Evolutionary conservation across 2,888 invertebrate species (phyloP), one percentile per base, ranked within the genome.

Genomic region (Orthosia gracilis): DNA sequence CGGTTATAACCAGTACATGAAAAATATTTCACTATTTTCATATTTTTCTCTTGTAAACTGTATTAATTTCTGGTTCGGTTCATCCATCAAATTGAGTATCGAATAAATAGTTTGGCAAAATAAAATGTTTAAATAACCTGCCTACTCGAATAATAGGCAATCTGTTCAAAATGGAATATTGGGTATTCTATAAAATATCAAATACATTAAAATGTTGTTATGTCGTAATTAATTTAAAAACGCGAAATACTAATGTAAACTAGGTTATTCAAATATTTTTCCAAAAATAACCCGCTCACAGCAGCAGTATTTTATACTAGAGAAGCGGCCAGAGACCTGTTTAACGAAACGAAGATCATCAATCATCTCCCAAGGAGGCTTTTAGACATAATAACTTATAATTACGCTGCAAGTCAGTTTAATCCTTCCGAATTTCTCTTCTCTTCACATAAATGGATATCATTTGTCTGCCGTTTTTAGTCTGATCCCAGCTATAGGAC

Each of bases 301-400:
- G 18, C 21, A 54, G 50, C 26, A 40, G 40, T 40, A 40, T 50
- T 12, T 55, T 47, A 67, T 65, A 54, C 40, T 23, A 66, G 21
- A 58, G n/a, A 77, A 57, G n/a, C 57, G 57, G 3, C 23, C 69
- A 64, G 54, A 47, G 69, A 73, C 76, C 75, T 83, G 74, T 85
- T 84, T 76, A 84, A 76, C 83, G 83, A 84, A 88, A 85, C 80
- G 83, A 70, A 69, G 54, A 83, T 83, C 87, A 87, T 91, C 89
- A 89, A 89, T 89, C 90, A 89, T 87, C 67, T 76, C 74, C 73
- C 76, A 80, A 87, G 82, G 85, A 86, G 84, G 86, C 87, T 88
- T 86, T 77, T 76, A 88, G 86, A 87, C 87, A 84, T 91, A 92
- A 92, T 92, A 89, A 89, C 89, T 89, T 87, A 88, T 91, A 91